Percentiles rank a stretch among this genome's conserved stretches.
Evolutionary conservation across 2,888 invertebrate genomes (phyloP).

Genomic region (Hydroisotoma schaefferi): DNA sequence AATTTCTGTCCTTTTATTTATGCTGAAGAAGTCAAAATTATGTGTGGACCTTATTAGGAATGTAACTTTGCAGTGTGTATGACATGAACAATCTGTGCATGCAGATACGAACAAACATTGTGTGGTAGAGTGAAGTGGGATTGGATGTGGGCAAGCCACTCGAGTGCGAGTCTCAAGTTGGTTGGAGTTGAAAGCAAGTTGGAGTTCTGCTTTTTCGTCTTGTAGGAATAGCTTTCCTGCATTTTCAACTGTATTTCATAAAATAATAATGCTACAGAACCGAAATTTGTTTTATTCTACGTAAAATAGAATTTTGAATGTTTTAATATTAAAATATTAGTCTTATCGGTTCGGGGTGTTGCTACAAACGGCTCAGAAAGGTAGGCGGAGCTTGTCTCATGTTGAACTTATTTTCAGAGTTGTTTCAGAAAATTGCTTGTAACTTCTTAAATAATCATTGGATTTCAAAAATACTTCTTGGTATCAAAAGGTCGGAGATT

Average conservation of each 20-base stretch:
- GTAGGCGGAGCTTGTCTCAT: background rate
- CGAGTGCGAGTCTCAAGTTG: no score
- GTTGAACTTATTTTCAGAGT: background rate
- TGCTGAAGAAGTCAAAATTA: no score
- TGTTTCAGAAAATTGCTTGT: background rate
- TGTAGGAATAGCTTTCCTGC: no score
- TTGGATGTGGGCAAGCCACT: no score
- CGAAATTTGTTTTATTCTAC: background rate
- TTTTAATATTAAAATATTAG: background rate
- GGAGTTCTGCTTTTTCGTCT: no score
- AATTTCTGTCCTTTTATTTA: no score
- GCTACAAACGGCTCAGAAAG: background rate
- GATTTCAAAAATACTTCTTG: background rate
- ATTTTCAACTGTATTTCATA: background rate
- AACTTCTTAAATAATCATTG: conserved; percentile 4
- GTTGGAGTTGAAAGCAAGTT: background rate
- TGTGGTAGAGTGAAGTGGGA: no score
- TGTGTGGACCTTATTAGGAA: no score
- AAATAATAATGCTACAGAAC: background rate
- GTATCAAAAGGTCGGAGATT: conserved; percentile 2
- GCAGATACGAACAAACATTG: no score
- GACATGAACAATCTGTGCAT: no score
- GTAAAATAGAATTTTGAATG: background rate
- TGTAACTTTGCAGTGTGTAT: no score
- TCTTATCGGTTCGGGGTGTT: background rate